Conservation (phyloP, 2,113 vertebrate genomes). For the Leuciscus idus region DNA sequence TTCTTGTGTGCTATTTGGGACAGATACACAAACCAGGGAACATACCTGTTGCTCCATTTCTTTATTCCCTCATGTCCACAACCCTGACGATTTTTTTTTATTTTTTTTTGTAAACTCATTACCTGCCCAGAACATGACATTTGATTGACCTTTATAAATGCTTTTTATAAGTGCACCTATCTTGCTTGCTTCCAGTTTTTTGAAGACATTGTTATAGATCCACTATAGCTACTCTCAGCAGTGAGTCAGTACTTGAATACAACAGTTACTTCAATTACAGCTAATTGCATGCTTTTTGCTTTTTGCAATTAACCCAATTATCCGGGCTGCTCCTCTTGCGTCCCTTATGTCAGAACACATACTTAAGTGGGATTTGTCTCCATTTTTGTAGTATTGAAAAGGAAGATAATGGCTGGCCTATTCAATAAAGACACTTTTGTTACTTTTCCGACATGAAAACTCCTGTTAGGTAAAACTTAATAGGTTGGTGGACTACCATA, state of each 20-base stretch:
- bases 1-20: background rate
- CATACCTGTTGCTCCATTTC: background rate
- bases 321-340: background rate
- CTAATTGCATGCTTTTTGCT: slow-evolving; percentile 8
- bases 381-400: slow-evolving; percentile 22
- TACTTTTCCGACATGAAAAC: background rate
- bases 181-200: background rate
- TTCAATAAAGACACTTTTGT: slow-evolving; percentile 20
- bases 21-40: background rate
- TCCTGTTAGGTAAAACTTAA: background rate
- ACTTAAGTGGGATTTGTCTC: slow-evolving; percentile 22
- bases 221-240: background rate
- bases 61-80: background rate
- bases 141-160: background rate
- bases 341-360: background rate
- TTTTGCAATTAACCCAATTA: slow-evolving; percentile 38
- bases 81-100: background rate
- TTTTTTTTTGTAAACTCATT: background rate
- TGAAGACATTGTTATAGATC: background rate
- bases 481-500: background rate
- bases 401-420: background rate
- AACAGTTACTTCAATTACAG: background rate
- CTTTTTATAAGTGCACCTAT: background rate
- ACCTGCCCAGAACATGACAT: background rate
- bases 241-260: background rate